Base-by-base conservation (phyloP, 1,140 invertebrate genomes). In the Steinernema feltiae region DNA sequence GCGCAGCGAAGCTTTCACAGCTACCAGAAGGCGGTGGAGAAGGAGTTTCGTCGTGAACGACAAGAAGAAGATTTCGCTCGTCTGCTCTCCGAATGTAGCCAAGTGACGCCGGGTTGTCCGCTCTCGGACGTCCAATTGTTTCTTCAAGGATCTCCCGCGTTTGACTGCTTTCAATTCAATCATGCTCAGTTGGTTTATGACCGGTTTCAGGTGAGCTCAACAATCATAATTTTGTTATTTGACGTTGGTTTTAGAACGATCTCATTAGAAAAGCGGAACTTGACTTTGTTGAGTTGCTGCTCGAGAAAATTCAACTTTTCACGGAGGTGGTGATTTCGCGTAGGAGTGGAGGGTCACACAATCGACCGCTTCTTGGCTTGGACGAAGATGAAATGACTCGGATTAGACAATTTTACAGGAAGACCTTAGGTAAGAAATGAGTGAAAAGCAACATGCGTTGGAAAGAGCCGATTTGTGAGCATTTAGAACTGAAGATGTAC, bases 271-370 rank as follows among this genome's bases (percentile, higher is more conserved):
- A 74, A 72, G 75, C 76, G 32, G 73, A 77, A 30, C n/a, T 24
- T 21, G 76, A 77, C n/a, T 77, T 77, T 24, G 46, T 30, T 21
- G 76, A 77, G 32, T 63, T 32, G 18, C 75, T 77, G 1, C 69
- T 77, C 29, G 76, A 77, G 72, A 30, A 77, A 18, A 48, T 77
- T 35, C 69, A 77, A 30, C 48, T 77, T 12, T 77, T 77, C 74
- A 30, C 71, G 17, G 73, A 77, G 7, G 30, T 76, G 3, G 32
- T 41, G 2, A 2, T 76, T 27, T 7, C 53, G 53, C 53, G 53
- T 15, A 63, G 53, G 24, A 63, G 53, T 21, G 53, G 53, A n/a
- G 53, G 53, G 7, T 15, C 53, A 3, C 53, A 30, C 70, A 71
- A 75, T 75, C 48, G 35, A 24, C 73, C 29, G n/a, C 41, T 75